Evolutionary conservation across 2,888 invertebrate genomes (phyloP).

Genomic region (Abscondita cerata): DNA sequence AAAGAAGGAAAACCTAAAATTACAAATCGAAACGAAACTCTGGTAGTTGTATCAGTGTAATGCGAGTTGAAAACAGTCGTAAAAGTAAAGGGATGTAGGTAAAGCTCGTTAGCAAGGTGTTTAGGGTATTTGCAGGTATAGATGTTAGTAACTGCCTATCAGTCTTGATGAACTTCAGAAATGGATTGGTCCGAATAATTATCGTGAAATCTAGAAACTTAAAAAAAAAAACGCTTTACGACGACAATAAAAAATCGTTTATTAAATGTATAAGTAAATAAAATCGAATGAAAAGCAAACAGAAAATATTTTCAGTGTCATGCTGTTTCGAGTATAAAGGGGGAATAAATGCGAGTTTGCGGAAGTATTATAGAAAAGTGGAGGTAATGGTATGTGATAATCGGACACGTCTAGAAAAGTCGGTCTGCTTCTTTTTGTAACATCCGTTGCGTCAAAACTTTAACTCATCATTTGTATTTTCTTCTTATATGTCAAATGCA

Average conservation of each 20-base stretch:
- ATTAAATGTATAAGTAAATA: neutral
- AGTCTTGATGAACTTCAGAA: conserved; percentile 35
- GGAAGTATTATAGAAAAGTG: conserved; percentile 41
- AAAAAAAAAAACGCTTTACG: neutral
- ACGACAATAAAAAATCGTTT: neutral
- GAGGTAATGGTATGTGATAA: conserved; percentile 50
- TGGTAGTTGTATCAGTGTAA: conserved; percentile 43
- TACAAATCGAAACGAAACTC: conserved; percentile 35
- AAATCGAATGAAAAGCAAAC: conserved; percentile 6
- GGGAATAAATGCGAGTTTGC: conserved; percentile 30
- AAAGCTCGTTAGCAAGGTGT: conserved; percentile 41
- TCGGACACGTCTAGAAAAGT: conserved; percentile 39
- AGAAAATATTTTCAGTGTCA: conserved; percentile 27
- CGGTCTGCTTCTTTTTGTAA: conserved; percentile 36
- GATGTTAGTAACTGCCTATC: conserved; percentile 34
- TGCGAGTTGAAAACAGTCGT: conserved; percentile 46
- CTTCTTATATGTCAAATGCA: conserved; percentile 34
- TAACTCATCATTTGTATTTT: conserved; percentile 45
- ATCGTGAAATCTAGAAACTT: neutral
- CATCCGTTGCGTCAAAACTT: conserved; percentile 45
- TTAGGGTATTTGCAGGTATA: conserved; percentile 37
- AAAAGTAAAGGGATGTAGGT: conserved; percentile 45
- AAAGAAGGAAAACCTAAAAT: conserved; percentile 30
- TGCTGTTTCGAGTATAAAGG: conserved; percentile 25
- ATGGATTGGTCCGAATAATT: conserved; percentile 27